phyloP scores from a whole-genome alignment of 2,888 invertebrate species.

The Phytoseiulus persimilis region DNA sequence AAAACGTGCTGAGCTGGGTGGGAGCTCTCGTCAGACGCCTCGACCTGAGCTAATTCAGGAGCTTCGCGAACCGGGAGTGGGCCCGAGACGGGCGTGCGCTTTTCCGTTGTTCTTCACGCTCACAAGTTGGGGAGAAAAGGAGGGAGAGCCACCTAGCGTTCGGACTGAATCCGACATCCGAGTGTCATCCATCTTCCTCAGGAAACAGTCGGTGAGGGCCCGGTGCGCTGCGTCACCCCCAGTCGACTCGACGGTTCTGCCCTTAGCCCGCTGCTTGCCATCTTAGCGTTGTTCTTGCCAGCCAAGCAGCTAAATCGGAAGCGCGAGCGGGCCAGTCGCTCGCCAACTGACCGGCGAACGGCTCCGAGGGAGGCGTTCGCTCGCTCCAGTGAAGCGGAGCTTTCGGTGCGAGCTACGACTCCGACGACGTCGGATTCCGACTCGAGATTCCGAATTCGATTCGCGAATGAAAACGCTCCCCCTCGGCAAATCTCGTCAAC shows the following conservation, averaged over 20 bases:
- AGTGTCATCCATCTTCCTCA: constrained; percentile 5
- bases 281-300: no score
- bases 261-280: not conserved
- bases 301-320: no score
- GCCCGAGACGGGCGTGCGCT: not conserved
- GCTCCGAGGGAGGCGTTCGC: not conserved
- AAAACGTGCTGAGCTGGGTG: constrained; percentile 9
- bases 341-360: not conserved
- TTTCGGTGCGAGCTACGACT: not conserved
- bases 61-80: not conserved
- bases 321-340: not conserved
- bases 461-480: not conserved
- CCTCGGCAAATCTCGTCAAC: not conserved
- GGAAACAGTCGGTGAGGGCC: not conserved
- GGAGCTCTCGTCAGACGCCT: not conserved
- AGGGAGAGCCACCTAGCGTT: not conserved
- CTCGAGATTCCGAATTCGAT: not conserved
- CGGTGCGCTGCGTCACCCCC: not conserved
- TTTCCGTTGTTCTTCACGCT: constrained; percentile 18
- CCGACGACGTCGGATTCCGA: not conserved
- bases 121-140: not conserved
- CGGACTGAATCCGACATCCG: not conserved
- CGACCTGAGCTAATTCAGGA: constrained; percentile 24
- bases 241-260: not conserved
- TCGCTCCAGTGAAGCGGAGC: not conserved